Evolutionary conservation across 2,797 vertebrate genomes (phyloP), one percentile per base, ranked within the genome.

Genomic region (Danio jaintianensis): DNA sequence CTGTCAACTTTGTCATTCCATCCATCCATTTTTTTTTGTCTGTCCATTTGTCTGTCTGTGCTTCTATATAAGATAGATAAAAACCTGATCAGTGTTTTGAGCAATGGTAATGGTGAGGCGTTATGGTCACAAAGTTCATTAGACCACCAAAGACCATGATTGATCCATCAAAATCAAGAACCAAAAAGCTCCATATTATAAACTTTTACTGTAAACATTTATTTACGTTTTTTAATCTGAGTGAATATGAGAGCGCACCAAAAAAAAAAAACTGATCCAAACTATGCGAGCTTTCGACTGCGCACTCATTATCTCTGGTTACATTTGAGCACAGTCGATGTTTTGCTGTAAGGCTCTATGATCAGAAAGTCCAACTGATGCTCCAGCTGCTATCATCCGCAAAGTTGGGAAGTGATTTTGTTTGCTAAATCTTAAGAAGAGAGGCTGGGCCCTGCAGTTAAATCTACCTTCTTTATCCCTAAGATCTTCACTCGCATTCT

Each of bases 401-500:
- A 42, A 56, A 43, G 52, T 22, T 52, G 16, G 38, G 67, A 53
- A 53, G 67, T 53, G 22, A 53, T 69, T 69, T 56, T 73, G 53
- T 59, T 73, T 73, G 53, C 20, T 73, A 40, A 47, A n/a, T 70
- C 55, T 29, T 47, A 22, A 59, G 12, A 56, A 43, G 42, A 59
- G 42, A 59, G 8, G 7, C 70, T 36, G 13, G 15, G 13, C 42
- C 42, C 55, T 73, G 56, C 71, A n/a, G 43, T 48, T 61, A 74
- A 62, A 74, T 43, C 43, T 71, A 62, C 20, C 8, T 64, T 38
- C 11, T 80, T 75, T 75, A 62, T 63, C 40, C 48, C 18, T 8
- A 72, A 78, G 61, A 70, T 82, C 16, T 69, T 29, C 50, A 8
- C 20, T 22, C 72, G 61, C 7, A 9, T 75, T 72, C 38, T 72